Evolutionary conservation across 2,888 invertebrate species (phyloP).

Genomic region (Xylophagus ater): DNA sequence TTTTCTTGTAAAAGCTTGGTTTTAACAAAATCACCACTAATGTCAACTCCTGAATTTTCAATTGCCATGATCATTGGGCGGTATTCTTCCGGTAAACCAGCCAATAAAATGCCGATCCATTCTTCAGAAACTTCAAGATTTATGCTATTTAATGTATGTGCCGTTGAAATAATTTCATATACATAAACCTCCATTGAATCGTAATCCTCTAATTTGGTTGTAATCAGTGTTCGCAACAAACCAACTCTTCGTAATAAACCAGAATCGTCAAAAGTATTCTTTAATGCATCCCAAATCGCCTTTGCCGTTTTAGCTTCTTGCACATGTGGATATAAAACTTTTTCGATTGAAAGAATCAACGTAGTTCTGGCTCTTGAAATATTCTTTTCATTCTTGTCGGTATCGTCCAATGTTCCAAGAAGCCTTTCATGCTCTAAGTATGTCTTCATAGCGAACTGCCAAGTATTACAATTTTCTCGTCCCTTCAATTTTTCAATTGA

Average conservation of each 20-base stretch:
- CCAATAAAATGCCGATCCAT: constrained; percentile 25
- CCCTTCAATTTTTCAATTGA: constrained; percentile 8
- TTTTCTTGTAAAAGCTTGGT: too few species aligned
- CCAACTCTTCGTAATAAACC: constrained; percentile 24
- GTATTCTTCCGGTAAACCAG: constrained; percentile 24
- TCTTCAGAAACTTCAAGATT: constrained; percentile 17
- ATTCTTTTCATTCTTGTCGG: constrained; percentile 2
- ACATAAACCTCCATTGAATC: constrained; percentile 24
- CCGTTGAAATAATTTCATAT: constrained; percentile 22
- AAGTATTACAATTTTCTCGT: constrained; percentile 8
- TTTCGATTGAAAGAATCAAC: too few species aligned
- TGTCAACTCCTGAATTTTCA: constrained; percentile 20
- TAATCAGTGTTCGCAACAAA: constrained; percentile 20
- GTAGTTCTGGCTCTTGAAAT: constrained; percentile 6
- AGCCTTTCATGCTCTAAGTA: constrained; percentile 10
- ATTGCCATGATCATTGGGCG: constrained; percentile 23
- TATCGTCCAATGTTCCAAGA: constrained; percentile 8
- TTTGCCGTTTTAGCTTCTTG: constrained; percentile 20
- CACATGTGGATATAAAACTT: constrained; percentile 21
- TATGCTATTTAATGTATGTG: constrained; percentile 22
- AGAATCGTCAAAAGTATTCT: constrained; percentile 22
- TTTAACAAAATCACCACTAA: neutral
- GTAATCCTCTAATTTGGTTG: constrained; percentile 16
- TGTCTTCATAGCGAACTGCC: constrained; percentile 11
- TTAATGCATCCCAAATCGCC: constrained; percentile 22